phyloP scores from a whole-genome alignment of 1,140 invertebrate genomes.

The Drosophila malerkotliana region DNA sequence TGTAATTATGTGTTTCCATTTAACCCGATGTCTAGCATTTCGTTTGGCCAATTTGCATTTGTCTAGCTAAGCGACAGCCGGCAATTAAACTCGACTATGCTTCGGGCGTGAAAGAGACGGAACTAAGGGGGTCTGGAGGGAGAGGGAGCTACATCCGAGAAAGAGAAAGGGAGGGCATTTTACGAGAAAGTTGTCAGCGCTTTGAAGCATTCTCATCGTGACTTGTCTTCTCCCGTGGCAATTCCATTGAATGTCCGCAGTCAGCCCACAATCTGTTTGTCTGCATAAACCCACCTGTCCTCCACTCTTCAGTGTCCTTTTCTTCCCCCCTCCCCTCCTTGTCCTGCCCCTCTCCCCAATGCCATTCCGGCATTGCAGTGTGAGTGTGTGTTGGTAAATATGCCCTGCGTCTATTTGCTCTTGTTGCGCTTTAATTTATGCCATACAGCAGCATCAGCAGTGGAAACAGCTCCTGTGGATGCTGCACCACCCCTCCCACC shows the following conservation, averaged over 20 bases:
- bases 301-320: constrained; percentile 1
- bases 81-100: constrained; percentile 27
- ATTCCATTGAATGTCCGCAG: constrained; percentile 39
- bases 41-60: constrained; percentile 39
- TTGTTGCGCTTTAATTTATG: constrained; percentile 72
- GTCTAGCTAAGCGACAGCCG: constrained; percentile 32
- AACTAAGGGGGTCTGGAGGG: background rate
- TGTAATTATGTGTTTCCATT: constrained; percentile 16
- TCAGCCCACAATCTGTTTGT: constrained; percentile 48
- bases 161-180: background rate
- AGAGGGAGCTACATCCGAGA: too few species aligned
- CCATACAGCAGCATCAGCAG: constrained; percentile 40
- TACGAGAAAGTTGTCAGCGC: constrained; percentile 11
- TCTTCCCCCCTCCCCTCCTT: background rate
- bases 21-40: constrained; percentile 34
- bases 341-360: background rate
- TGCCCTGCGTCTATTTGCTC: constrained; percentile 43
- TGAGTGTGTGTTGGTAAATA: constrained; percentile 33
- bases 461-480: constrained; percentile 22
- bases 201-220: constrained; percentile 26
- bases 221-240: constrained; percentile 27
- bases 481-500: constrained; percentile 1
- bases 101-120: background rate
- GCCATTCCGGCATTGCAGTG: constrained; percentile 13
- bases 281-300: constrained; percentile 29